Conservation (phyloP, 2,113 vertebrate species). For the Protobothrops flavoviridis region DNA sequence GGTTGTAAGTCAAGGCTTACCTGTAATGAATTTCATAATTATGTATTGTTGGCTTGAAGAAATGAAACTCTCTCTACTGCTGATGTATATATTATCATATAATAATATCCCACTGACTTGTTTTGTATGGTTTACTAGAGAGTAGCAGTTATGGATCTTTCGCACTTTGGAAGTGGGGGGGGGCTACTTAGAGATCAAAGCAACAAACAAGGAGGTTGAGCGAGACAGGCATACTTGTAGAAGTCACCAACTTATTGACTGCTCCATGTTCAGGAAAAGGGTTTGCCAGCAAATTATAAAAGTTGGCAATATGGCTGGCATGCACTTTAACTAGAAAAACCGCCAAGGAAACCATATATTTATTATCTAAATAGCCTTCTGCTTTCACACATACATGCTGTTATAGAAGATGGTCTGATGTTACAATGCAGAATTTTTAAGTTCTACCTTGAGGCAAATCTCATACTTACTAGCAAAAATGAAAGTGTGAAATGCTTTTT, state of each 20-base stretch:
- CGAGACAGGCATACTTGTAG: constrained; percentile 42
- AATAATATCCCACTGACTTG: background rate
- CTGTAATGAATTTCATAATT: background rate
- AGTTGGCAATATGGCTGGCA: constrained; percentile 31
- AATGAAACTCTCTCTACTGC: background rate
- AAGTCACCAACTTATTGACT: constrained; percentile 39
- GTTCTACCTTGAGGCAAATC: constrained; percentile 93
- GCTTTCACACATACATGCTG: constrained; percentile 64
- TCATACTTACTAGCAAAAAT: constrained; percentile 88
- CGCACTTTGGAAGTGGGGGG: background rate
- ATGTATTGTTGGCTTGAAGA: background rate
- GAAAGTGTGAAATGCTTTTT: constrained; percentile 98
- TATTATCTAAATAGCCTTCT: constrained; percentile 71
- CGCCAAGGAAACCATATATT: constrained; percentile 63
- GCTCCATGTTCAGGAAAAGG: constrained; percentile 28
- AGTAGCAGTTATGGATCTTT: background rate
- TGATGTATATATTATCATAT: background rate
- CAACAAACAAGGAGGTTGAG: background rate
- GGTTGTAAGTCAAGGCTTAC: background rate
- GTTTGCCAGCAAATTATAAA: constrained; percentile 45
- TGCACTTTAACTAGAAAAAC: constrained; percentile 50
- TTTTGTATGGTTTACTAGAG: background rate
- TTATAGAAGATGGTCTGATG: constrained; percentile 73
- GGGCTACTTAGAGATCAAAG: constrained; percentile 21
- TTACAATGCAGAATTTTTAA: constrained; percentile 89